Evolutionary conservation across 2,888 invertebrate genomes (phyloP).

Genomic region (Autographa pulchrina): DNA sequence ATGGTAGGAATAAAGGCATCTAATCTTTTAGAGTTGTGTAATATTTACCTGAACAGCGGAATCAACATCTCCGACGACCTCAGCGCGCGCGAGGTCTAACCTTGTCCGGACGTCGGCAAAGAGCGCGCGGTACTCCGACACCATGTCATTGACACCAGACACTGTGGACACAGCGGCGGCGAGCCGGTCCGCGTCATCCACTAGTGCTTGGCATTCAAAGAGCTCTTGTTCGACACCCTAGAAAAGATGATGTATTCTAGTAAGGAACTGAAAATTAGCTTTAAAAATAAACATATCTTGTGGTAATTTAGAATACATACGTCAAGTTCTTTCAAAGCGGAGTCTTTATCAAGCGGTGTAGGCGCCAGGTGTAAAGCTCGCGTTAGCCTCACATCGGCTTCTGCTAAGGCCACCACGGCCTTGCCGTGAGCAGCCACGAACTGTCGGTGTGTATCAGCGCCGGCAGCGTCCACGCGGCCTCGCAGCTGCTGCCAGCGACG

Average conservation of each 20-base stretch:
- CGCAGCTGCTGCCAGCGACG: conserved; percentile 91
- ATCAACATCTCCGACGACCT: conserved; percentile 80
- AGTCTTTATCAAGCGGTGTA: conserved; percentile 80
- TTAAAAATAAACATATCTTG: neutral
- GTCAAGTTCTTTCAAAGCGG: conserved; percentile 83
- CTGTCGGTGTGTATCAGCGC: conserved; percentile 90
- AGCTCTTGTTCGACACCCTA: conserved; percentile 81
- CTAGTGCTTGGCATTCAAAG: conserved; percentile 77
- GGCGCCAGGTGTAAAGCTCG: conserved; percentile 91
- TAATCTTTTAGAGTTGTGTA: neutral
- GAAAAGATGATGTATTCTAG: neutral
- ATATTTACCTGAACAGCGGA: conserved; percentile 80
- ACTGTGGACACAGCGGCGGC: conserved; percentile 66
- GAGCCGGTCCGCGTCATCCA: conserved; percentile 79
- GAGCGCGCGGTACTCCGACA: conserved; percentile 80
- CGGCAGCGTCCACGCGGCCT: conserved; percentile 90
- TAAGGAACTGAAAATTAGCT: neutral
- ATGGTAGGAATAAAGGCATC: no score
- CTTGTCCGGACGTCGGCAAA: conserved; percentile 77
- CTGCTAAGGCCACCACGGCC: conserved; percentile 92
- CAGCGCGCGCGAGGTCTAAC: conserved; percentile 77
- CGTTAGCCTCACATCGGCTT: conserved; percentile 92
- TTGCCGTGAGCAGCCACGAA: conserved; percentile 93
- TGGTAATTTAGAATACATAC: conserved; percentile 69
- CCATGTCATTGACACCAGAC: conserved; percentile 77